Evolutionary conservation across 2,797 vertebrate species (phyloP).

Genomic region (Naso thynnoides): DNA sequence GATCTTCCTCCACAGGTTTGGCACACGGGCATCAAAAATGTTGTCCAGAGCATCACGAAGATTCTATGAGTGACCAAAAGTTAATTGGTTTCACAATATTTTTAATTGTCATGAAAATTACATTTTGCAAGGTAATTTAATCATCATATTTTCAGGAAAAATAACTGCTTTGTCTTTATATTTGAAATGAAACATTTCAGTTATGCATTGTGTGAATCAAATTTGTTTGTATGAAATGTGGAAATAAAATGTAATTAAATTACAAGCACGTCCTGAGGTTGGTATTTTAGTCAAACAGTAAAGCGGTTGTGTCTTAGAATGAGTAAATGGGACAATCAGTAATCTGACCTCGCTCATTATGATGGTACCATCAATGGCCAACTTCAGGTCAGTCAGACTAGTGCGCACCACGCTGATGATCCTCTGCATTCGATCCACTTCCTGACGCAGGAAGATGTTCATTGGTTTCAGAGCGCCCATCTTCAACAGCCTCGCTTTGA

Average conservation of each 20-base stretch:
- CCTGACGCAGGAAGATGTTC: conserved; percentile 91
- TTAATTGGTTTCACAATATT: conserved; percentile 1
- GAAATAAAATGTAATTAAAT: background rate
- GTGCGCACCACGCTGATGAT: conserved; percentile 83
- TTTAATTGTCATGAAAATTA: background rate
- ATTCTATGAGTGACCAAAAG: conserved; percentile 60
- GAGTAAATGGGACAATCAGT: background rate
- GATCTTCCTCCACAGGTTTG: conserved; percentile 87
- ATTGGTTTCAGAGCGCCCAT: conserved; percentile 89
- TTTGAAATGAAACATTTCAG: background rate
- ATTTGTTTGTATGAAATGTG: background rate
- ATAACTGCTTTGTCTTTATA: background rate
- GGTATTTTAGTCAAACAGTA: background rate
- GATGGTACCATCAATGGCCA: conserved; percentile 90
- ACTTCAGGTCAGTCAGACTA: conserved; percentile 86
- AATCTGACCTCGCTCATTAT: conserved; percentile 85
- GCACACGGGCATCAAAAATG: conserved; percentile 89
- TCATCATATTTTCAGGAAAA: background rate
- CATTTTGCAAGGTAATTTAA: background rate
- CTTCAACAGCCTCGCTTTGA: conserved; percentile 84
- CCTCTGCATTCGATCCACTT: conserved; percentile 90
- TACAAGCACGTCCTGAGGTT: background rate
- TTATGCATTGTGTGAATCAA: background rate
- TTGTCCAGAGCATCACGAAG: conserved; percentile 88
- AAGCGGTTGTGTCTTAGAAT: background rate